A percentile compares a stretch with the other conserved stretches of the same genome.
These are phyloP conservation scores for Nemotelus pantherinus DNA, from an alignment of 2,888 invertebrate species.

Conservation along the genomic window DNA sequence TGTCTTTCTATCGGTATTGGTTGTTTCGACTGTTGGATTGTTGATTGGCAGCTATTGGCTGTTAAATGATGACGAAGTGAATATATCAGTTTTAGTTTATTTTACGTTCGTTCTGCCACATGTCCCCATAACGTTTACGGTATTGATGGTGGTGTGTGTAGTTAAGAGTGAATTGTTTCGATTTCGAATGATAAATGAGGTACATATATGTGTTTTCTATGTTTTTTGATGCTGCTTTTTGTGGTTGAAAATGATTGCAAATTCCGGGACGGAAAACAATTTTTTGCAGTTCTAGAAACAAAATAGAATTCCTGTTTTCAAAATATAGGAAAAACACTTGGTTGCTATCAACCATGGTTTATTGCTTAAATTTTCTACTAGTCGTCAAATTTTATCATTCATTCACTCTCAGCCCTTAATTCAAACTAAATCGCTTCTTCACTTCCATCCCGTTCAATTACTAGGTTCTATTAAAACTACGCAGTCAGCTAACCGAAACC, in stretches of 20 bases:
- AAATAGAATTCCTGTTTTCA: no score
- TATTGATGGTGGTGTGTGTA: conserved; percentile 60
- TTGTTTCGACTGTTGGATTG: conserved; percentile 58
- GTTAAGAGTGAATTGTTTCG: conserved; percentile 60
- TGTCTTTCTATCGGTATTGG: conserved; percentile 57
- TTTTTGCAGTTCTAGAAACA: no score
- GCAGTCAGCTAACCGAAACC: not conserved
- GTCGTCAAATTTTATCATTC: no score
- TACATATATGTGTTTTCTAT: conserved; percentile 43
- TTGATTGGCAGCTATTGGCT: conserved; percentile 60
- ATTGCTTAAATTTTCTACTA: no score
- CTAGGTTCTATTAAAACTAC: conserved; percentile 16
- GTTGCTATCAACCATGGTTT: no score
- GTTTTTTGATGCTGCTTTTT: no score
- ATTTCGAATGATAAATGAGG: conserved; percentile 61
- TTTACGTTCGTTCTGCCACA: conserved; percentile 61
- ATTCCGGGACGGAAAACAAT: no score
- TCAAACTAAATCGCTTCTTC: no score
- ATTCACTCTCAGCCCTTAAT: no score
- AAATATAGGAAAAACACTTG: no score
- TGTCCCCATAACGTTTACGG: conserved; percentile 60
- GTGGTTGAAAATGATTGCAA: not conserved
- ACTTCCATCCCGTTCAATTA: not conserved
- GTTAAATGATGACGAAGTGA: conserved; percentile 57
- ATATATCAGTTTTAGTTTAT: conserved; percentile 59